Evolutionary conservation across 2,888 invertebrate species (phyloP).

Genomic region (Phortica okadai): DNA sequence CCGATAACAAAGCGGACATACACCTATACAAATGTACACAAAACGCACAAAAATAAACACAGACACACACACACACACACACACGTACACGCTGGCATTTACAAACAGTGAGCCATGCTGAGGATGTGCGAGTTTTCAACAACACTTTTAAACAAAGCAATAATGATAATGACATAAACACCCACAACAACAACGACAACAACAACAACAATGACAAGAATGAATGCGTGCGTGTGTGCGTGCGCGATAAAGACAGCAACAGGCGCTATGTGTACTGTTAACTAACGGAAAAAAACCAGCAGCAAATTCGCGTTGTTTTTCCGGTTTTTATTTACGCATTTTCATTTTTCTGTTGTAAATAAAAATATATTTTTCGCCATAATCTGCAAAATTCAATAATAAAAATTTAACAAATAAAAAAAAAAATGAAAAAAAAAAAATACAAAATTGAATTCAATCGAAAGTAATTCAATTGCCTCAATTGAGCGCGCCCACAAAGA

Average conservation of each 20-base stretch:
- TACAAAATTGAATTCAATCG: constrained; percentile 64
- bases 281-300: neutral
- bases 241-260: no score
- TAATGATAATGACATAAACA: neutral
- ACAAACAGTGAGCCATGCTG: neutral
- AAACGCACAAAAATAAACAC: neutral
- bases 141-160: neutral
- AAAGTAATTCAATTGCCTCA: constrained; percentile 47
- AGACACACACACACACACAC: neutral
- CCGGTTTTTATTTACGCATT: neutral
- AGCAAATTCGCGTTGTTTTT: neutral
- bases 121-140: neutral
- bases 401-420: constrained; percentile 47
- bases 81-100: neutral
- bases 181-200: neutral
- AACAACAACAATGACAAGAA: neutral
- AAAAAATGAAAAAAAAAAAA: constrained; percentile 57
- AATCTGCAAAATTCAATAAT: constrained; percentile 64
- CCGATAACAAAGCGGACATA: no score
- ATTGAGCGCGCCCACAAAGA: constrained; percentile 38
- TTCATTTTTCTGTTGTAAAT: constrained; percentile 46
- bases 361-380: constrained; percentile 65
- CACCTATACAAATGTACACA: no score
- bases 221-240: no score
- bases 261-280: neutral